Conservation (phyloP, 2,888 invertebrate species). For the Drosophila aldrichi region DNA sequence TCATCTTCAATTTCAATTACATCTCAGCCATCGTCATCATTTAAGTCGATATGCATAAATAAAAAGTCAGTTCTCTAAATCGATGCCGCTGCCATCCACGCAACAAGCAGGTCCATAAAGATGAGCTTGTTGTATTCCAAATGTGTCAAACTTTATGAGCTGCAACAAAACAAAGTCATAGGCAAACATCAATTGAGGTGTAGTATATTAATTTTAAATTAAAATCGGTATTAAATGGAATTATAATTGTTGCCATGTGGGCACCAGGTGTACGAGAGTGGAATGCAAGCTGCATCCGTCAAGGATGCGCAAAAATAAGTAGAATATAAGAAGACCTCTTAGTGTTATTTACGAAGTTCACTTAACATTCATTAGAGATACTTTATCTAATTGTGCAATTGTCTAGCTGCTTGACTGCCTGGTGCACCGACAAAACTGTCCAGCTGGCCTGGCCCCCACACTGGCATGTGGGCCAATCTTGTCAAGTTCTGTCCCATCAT, state of each 20-base stretch:
- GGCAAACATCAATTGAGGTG: constrained; percentile 18
- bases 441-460: constrained; percentile 55
- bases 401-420: constrained; percentile 22
- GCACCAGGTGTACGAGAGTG: constrained; percentile 44
- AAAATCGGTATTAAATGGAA: constrained; percentile 42
- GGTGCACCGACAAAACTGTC: constrained; percentile 13
- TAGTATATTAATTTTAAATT: constrained; percentile 45
- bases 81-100: constrained; percentile 54
- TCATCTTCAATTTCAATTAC: constrained; percentile 18
- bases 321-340: not conserved
- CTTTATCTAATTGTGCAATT: constrained; percentile 70
- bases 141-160: constrained; percentile 71
- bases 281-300: constrained; percentile 59
- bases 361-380: constrained; percentile 76
- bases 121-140: constrained; percentile 22
- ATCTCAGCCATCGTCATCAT: constrained; percentile 12
- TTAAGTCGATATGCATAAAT: constrained; percentile 44
- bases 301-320: constrained; percentile 55
- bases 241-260: constrained; percentile 25
- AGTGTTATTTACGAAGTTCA: constrained; percentile 60
- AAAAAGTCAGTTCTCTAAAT: constrained; percentile 44
- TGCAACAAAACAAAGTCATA: constrained; percentile 63
- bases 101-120: constrained; percentile 43
- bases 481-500: constrained; percentile 52
- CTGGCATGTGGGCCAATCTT: constrained; percentile 50